Base-by-base conservation (phyloP, 2,888 invertebrate genomes). In the Amphipyra tragopoginis region DNA sequence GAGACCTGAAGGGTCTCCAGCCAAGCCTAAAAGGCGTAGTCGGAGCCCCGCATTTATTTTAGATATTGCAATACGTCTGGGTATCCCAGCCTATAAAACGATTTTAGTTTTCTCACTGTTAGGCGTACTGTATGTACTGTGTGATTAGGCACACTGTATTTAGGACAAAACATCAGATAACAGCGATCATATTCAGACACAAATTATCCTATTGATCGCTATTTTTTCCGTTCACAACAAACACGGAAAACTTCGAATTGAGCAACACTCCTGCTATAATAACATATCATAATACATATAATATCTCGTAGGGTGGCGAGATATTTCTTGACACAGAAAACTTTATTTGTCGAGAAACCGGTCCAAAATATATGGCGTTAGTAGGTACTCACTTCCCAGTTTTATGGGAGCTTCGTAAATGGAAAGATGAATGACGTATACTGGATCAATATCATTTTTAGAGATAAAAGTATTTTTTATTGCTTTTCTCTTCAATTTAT, bases 321-420 rank as follows among this genome's bases (percentile, higher is more conserved):
- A 21, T 42, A 53, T 52, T 50, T 38, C 10, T 44, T 10, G 49
- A 45, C 26, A 26, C 15, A n/a, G 15, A 15, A 42, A 73, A 73
- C 49, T 65, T 70, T 68, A 58, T 77, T 64, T 64, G 65, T 44
- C 34, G 55, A 44, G 60, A 60, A 71, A 58, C 44, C 39, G 55
- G 7, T 36, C 47, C 42, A 5, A 64, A 65, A 65, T 73, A 65
- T 74, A 69, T 75, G 63, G 57, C 55, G 47, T 65, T 65, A 62
- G 7, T 29, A 29, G 29, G 45, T 63, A 48, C 47, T 52, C 45
- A 73, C 52, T 58, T 63, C 44, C 40, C 40, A 49, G 45, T 69
- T 77, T 69, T 69, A 77, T 65, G 59, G 29, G 60, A 60, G 60
- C 58, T 64, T 55, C 38, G 58, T 50, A 73, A 58, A 72, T 61